Percentiles rank a stretch among this genome's conserved stretches.
Conservation (phyloP, 2,113 vertebrate species). For the Oxyura jamaicensis region DNA sequence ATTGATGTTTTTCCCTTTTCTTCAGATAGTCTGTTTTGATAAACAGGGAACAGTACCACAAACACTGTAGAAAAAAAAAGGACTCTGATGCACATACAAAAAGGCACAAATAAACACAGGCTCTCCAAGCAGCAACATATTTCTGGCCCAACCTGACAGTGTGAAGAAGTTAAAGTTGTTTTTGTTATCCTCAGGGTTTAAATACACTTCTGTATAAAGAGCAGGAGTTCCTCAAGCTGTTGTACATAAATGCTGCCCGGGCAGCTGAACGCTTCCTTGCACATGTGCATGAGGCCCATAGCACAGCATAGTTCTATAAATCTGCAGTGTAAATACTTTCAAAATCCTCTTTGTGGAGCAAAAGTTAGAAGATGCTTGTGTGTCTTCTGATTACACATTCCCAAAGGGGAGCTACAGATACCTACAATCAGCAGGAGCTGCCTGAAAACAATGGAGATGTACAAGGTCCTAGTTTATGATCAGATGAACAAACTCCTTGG, state of each 20-base stretch:
- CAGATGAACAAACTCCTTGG: neutral
- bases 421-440: neutral
- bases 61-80: neutral
- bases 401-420: neutral
- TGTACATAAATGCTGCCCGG: neutral
- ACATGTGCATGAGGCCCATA: neutral
- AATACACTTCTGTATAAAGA: conserved; percentile 6
- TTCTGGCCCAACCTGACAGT: neutral
- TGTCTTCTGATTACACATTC: neutral
- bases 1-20: conserved; percentile 35
- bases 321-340: neutral
- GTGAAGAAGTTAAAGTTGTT: conserved; percentile 24
- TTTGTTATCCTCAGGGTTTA: conserved; percentile 22
- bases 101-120: conserved; percentile 20
- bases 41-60: conserved; percentile 11
- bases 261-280: neutral
- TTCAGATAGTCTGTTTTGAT: conserved; percentile 33
- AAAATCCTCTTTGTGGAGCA: neutral
- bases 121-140: conserved; percentile 7
- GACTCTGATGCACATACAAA: neutral
- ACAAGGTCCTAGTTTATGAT: neutral
- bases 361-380: neutral
- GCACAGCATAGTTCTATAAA: neutral
- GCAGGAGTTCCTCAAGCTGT: neutral
- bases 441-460: neutral